A percentile compares a stretch with the other conserved stretches of the same genome.
These are phyloP conservation scores for Synergus umbraculus DNA, from an alignment of 2,888 invertebrate species.

Conservation along the genomic window DNA sequence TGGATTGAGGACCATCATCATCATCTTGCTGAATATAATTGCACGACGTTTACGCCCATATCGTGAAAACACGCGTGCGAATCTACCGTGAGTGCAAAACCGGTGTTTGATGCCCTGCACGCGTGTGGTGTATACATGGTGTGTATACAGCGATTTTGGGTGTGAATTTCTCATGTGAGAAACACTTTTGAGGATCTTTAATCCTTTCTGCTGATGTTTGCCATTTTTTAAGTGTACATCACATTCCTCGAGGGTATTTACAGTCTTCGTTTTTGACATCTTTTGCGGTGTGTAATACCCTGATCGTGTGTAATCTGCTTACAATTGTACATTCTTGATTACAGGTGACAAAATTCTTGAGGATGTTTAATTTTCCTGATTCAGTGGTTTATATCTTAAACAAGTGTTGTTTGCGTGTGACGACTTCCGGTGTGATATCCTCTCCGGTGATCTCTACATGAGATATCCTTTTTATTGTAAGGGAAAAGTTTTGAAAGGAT, in stretches of 20 bases:
- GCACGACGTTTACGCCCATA: constrained; percentile 17
- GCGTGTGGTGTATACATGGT: constrained; percentile 5
- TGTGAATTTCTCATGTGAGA: neutral
- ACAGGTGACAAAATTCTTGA: no score
- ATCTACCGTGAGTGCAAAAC: constrained; percentile 24
- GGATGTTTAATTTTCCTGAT: neutral
- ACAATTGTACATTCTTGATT: no score
- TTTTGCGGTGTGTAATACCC: no score
- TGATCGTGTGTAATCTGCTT: no score
- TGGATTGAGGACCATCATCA: constrained; percentile 32
- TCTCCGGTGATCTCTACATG: neutral
- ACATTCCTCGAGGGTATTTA: no score
- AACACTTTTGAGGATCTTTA: no score
- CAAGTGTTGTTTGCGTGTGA: neutral
- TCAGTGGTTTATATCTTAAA: neutral
- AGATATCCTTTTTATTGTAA: neutral
- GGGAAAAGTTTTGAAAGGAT: neutral
- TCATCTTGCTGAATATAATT: constrained; percentile 18
- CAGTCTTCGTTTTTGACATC: no score
- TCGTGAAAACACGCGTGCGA: constrained; percentile 30
- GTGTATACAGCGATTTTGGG: constrained; percentile 17
- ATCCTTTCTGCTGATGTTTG: no score
- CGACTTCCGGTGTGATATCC: neutral
- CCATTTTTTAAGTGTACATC: no score
- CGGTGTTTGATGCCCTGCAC: constrained; percentile 25